Evolutionary conservation across 2,797 vertebrate genomes (phyloP).

Genomic region (Bucorvus abyssinicus): DNA sequence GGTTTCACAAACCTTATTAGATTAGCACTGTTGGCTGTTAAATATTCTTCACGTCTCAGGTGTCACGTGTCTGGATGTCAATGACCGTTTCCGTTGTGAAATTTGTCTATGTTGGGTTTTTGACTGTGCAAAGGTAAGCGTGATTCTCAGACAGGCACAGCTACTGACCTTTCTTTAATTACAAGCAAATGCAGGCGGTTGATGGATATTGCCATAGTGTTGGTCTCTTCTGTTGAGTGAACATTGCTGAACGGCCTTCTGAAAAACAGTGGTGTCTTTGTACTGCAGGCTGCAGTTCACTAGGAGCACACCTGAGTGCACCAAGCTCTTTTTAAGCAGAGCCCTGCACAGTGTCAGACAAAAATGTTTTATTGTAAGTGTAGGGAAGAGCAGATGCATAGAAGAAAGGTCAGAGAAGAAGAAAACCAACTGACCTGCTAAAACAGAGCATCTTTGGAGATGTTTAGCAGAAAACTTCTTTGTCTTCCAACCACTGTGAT

Average conservation of each 20-base stretch:
- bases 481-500: neutral
- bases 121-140: constrained; percentile 5
- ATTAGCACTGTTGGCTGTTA: neutral
- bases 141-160: constrained; percentile 17
- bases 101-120: constrained; percentile 48
- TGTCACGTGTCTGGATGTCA: constrained; percentile 12
- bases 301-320: constrained; percentile 69
- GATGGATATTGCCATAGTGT: constrained; percentile 24
- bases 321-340: constrained; percentile 48
- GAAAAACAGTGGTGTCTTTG: constrained; percentile 68
- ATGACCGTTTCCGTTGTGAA: constrained; percentile 25
- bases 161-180: constrained; percentile 62
- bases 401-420: constrained; percentile 72
- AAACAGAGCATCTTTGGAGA: constrained; percentile 35
- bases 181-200: constrained; percentile 23
- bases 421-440: constrained; percentile 57
- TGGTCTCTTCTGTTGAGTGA: constrained; percentile 44
- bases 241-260: neutral
- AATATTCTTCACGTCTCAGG: constrained; percentile 25
- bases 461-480: constrained; percentile 7
- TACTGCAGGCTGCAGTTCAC: constrained; percentile 43
- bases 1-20: constrained; percentile 33
- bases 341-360: constrained; percentile 62
- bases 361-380: constrained; percentile 72
- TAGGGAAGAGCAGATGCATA: constrained; percentile 50